Base-by-base conservation (phyloP, 1,140 invertebrate species). In the Procambarus virginalis region DNA sequence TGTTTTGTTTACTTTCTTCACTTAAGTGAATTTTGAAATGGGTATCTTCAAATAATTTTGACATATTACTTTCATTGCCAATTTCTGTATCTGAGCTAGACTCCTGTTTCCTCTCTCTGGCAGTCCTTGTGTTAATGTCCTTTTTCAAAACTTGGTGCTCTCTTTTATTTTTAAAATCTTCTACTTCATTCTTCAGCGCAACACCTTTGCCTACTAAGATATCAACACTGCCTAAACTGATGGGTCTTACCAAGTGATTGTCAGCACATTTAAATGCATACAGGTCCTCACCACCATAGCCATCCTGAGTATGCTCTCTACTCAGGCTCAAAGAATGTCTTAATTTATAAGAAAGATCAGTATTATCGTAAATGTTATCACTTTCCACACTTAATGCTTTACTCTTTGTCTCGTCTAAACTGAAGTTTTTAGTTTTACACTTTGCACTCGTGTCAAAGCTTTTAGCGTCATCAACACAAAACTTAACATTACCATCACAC, bases 401-500 rank as follows among this genome's bases (percentile, higher is more conserved):
- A 58, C n/a, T 79, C 58, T 60, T 84, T 49, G 60, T 22, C 2
- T 45, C 48, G 70, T 70, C 68, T 45, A 70, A 17, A 70, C 45
- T 34, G 34, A 34, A 34, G 34, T 34, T 73, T 73, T 81, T 45
- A 75, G 48, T 64, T 79, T 79, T 86, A 78, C 48, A 55, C 76
- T 79, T 86, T 68, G 3, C 84, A 78, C 58, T 78, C 22, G 46
- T 46, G 45, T 64, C 55, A 68, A 34, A 34, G 68, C 80, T 64
- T 64, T 64, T n/a, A 8, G 45, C 60, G 5, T 46, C 80, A 84
- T 48, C 68, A 14, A 45, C 64, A 84, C 45, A n/a, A 73, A 17
- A 85, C 84, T 86, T 86, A 86, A 86, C 75, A 60, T 77, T 86
- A 86, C 51, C 84, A 86, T 86, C 84, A 86, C 84, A 86, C 10